phyloP scores from a whole-genome alignment of 2,113 vertebrate species.

The Pachyramphus minor region DNA sequence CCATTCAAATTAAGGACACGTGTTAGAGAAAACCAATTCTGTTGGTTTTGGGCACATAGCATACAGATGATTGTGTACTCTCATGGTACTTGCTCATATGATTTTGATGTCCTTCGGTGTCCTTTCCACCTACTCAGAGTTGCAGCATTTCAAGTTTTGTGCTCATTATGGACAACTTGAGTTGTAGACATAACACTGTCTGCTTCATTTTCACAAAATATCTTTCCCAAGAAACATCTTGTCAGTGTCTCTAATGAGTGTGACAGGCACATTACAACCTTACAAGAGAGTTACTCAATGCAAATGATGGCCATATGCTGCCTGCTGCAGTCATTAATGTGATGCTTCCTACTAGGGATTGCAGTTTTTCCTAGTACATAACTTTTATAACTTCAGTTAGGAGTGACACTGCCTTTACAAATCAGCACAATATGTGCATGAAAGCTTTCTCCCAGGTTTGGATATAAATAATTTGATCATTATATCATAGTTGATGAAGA shows the following conservation, averaged over 20 bases:
- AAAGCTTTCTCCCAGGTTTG: background rate
- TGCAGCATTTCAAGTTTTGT: background rate
- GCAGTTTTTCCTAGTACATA: background rate
- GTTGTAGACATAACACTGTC: background rate
- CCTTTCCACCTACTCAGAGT: background rate
- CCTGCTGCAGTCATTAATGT: background rate
- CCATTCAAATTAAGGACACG: background rate
- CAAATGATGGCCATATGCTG: background rate
- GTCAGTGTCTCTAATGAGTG: background rate
- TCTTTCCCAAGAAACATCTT: background rate
- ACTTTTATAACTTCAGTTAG: background rate
- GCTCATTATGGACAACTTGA: background rate
- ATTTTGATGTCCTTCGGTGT: background rate
- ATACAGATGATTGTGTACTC: background rate
- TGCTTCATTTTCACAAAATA: background rate
- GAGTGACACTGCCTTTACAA: background rate
- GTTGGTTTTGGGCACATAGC: background rate
- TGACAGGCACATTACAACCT: background rate
- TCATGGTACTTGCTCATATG: background rate
- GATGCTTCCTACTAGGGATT: background rate
- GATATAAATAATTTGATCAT: background rate
- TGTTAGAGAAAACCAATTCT: background rate
- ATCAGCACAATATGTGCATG: rapidly evolving
- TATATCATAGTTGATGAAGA: background rate
- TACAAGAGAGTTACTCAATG: background rate